Evolutionary conservation across 2,888 invertebrate species (phyloP).

Genomic region (Dicycla oo): DNA sequence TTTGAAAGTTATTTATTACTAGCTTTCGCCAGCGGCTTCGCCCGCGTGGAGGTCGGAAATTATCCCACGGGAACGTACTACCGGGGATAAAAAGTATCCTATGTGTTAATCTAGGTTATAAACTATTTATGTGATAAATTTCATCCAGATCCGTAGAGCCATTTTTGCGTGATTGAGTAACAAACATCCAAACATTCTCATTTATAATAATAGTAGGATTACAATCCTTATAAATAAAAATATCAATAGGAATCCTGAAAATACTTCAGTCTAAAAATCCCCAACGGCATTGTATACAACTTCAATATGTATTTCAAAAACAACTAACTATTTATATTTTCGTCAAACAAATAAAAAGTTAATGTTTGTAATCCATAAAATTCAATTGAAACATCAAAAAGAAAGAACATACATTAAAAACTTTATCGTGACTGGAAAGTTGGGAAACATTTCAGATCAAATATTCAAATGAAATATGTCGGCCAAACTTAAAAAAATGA

Average conservation of each 20-base stretch:
- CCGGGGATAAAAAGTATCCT: too few species aligned
- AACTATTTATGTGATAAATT: too few species aligned
- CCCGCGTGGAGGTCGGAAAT: too few species aligned
- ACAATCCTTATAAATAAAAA: constrained; percentile 11
- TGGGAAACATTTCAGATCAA: constrained; percentile 49
- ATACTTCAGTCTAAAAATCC: background rate
- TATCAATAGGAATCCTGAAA: constrained; percentile 1
- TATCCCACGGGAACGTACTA: too few species aligned
- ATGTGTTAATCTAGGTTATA: too few species aligned
- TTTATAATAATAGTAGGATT: too few species aligned
- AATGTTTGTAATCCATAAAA: constrained; percentile 28
- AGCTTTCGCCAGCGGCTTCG: too few species aligned
- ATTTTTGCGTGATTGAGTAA: too few species aligned
- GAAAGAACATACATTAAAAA: constrained; percentile 35
- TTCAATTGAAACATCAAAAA: constrained; percentile 38
- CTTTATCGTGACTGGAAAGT: constrained; percentile 50
- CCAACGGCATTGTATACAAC: background rate
- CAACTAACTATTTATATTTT: constrained; percentile 22
- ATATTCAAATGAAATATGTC: constrained; percentile 55
- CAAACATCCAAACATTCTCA: too few species aligned
- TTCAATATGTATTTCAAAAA: background rate
- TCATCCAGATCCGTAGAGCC: too few species aligned
- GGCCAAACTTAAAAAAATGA: constrained; percentile 38
- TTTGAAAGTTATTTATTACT: constrained; percentile 28
- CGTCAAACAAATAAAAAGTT: constrained; percentile 21